Conservation (phyloP, 2,113 vertebrate species). For the Passer montanus region DNA sequence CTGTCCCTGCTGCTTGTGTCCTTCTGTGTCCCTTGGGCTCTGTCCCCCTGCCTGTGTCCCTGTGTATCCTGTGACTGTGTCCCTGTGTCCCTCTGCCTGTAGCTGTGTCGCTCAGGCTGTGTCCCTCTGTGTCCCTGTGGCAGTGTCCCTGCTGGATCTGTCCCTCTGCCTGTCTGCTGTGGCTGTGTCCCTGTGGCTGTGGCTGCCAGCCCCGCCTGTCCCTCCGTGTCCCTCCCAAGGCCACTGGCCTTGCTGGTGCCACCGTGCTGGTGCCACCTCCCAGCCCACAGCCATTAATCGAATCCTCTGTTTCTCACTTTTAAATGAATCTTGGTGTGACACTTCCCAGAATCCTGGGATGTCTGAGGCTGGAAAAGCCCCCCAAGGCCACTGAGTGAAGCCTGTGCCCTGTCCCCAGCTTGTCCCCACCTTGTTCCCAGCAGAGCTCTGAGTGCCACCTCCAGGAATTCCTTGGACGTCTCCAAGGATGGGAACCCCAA, state of each 20-base stretch:
- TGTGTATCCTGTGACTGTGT: not conserved
- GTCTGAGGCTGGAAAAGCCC: not conserved
- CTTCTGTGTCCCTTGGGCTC: not conserved
- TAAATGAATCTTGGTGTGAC: rapidly evolving
- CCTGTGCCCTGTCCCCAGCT: not conserved
- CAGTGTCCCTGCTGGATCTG: not conserved
- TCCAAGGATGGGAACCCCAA: not conserved
- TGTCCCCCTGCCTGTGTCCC: not conserved
- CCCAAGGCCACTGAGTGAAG: rapidly evolving
- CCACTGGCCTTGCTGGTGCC: rapidly evolving
- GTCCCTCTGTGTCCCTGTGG: not conserved
- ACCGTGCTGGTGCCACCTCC: rapidly evolving
- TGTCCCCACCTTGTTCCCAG: not conserved
- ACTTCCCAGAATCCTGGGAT: not conserved
- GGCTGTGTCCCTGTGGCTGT: not conserved
- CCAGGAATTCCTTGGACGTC: not conserved
- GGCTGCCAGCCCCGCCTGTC: not conserved
- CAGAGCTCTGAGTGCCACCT: not conserved
- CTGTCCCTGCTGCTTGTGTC: not conserved
- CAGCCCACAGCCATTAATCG: rapidly evolving
- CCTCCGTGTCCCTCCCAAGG: not conserved
- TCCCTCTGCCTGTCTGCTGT: not conserved
- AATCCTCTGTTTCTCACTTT: rapidly evolving
- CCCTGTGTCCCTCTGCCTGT: not conserved
- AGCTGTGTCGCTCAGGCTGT: not conserved